Evolutionary conservation across 1,140 invertebrate species (phyloP).

Genomic region (Drosophila ironensis): DNA sequence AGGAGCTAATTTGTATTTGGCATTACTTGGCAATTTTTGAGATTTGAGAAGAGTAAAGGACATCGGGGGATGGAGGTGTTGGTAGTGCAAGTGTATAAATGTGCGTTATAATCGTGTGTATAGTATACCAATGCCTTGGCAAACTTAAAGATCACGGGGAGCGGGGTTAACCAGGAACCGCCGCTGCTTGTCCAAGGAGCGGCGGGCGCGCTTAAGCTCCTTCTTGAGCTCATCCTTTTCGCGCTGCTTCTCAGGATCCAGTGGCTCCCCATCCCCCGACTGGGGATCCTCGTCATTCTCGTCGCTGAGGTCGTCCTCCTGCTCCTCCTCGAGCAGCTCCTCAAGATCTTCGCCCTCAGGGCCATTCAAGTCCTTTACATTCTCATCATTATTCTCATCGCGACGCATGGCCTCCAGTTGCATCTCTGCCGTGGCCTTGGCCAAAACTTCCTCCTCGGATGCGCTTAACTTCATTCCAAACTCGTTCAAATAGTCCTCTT

Average conservation of each 20-base stretch:
- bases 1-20: neutral
- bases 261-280: neutral
- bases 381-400: no score
- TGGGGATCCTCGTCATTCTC: neutral
- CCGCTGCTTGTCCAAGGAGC: neutral
- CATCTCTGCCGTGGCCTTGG: no score
- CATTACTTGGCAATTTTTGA: neutral
- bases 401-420: no score
- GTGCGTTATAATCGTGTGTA: no score
- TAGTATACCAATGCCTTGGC: no score
- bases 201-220: neutral
- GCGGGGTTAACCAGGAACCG: neutral
- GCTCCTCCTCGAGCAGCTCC: neutral
- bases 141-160: neutral
- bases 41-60: neutral
- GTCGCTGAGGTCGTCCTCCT: neutral
- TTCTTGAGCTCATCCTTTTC: neutral
- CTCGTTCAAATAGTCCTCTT: no score
- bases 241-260: neutral
- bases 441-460: no score
- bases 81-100: no score
- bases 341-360: no score
- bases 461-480: no score
- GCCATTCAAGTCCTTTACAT: no score
- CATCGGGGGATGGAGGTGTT: no score